Conservation (phyloP, 2,888 invertebrate genomes). For the Portevinia maculata region DNA sequence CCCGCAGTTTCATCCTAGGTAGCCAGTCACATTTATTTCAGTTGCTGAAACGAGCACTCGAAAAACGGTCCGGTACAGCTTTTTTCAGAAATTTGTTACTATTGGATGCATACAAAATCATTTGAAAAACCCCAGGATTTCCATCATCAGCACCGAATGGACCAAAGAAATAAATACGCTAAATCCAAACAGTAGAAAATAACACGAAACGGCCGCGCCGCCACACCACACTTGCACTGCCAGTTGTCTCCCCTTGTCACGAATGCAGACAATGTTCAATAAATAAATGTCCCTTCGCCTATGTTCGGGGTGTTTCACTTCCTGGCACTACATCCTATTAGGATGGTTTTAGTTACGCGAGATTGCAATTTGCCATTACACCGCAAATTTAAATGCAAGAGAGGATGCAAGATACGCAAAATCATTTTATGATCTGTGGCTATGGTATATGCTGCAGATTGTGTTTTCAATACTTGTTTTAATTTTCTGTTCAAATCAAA, state of each 20-base stretch:
- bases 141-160: conserved; percentile 26
- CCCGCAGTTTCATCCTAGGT: not conserved
- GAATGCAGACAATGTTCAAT: conserved; percentile 66
- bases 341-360: conserved; percentile 42
- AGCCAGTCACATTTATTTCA: not conserved
- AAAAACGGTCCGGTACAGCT: conserved; percentile 7
- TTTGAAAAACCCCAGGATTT: conserved; percentile 31
- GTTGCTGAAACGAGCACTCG: not conserved
- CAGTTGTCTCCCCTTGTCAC: conserved; percentile 55
- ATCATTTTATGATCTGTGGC: conserved; percentile 49
- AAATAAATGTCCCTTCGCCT: conserved; percentile 60
- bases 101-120: conserved; percentile 6
- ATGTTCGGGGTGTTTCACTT: conserved; percentile 16
- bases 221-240: conserved; percentile 52
- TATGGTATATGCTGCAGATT: conserved; percentile 3
- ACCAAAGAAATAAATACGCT: conserved; percentile 1
- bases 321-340: conserved; percentile 24
- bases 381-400: conserved; percentile 48
- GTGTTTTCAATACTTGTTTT: conserved; percentile 15
- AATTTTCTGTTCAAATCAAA: conserved; percentile 20
- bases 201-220: conserved; percentile 29
- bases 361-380: conserved; percentile 58
- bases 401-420: conserved; percentile 53
- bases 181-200: conserved; percentile 2
- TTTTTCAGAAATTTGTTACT: conserved; percentile 21